Conservation (phyloP, 2,888 invertebrate species). For the Hirtodrosophila alboralis region DNA sequence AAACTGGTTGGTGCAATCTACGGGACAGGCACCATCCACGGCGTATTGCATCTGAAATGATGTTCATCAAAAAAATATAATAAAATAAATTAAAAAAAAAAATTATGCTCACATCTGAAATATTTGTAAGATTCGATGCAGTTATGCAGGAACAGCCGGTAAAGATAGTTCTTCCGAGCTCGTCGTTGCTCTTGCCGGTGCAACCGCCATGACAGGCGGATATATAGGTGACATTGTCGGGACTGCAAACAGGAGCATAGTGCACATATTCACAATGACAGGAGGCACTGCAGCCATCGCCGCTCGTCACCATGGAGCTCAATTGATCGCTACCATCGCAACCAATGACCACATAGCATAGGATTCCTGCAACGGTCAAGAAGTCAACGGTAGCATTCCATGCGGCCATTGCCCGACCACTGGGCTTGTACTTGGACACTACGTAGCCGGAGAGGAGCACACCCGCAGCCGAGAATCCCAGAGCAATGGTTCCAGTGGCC, state of each 20-base stretch:
- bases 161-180: slow-evolving; percentile 38
- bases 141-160: slow-evolving; percentile 58
- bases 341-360: slow-evolving; percentile 87
- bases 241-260: slow-evolving; percentile 90
- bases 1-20: slow-evolving; percentile 86
- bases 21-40: slow-evolving; percentile 85
- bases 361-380: slow-evolving; percentile 86
- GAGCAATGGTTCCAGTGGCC: slow-evolving; percentile 88
- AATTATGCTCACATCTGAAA: slow-evolving; percentile 15
- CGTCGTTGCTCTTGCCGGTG: slow-evolving; percentile 61
- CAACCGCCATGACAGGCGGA: slow-evolving; percentile 92
- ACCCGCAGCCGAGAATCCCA: slow-evolving; percentile 88
- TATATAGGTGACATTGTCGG: slow-evolving; percentile 87
- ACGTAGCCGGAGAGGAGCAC: slow-evolving; percentile 87
- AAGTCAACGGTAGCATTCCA: slow-evolving; percentile 88
- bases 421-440: slow-evolving; percentile 87
- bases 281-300: slow-evolving; percentile 85
- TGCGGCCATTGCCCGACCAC: slow-evolving; percentile 86
- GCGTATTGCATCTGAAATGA: slow-evolving; percentile 47
- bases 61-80: too few species aligned
- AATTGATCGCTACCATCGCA: slow-evolving; percentile 86
- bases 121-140: slow-evolving; percentile 1
- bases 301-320: slow-evolving; percentile 33
- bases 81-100: neutral
- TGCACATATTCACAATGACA: slow-evolving; percentile 89